Evolutionary conservation across 2,113 vertebrate species (phyloP).

Genomic region (Gallinago jamesoni): DNA sequence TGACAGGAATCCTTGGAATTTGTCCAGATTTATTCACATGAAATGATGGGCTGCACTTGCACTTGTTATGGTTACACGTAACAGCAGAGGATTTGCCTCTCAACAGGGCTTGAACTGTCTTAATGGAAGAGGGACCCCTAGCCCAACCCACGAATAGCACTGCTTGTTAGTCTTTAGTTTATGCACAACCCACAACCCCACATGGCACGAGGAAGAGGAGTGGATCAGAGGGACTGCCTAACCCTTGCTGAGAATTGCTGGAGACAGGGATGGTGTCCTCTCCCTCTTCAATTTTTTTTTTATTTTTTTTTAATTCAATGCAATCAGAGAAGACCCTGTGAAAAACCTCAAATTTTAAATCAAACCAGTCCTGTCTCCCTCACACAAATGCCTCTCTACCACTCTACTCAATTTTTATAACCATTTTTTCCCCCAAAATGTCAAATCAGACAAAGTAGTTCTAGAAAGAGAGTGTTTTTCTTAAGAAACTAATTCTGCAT

Average conservation of each 20-base stretch:
- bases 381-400: background rate
- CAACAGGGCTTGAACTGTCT: background rate
- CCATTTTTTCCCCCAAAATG: background rate
- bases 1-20: conserved; percentile 14
- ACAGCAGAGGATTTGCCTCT: background rate
- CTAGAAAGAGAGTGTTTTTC: background rate
- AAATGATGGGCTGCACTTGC: background rate
- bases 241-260: background rate
- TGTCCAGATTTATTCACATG: background rate
- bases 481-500: background rate
- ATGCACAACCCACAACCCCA: background rate
- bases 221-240: background rate
- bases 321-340: background rate
- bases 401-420: background rate
- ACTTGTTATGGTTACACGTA: background rate
- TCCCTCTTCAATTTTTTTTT: background rate
- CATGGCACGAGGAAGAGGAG: fast-evolving
- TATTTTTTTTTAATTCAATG: too few species aligned
- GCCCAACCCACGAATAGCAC: background rate
- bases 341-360: background rate
- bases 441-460: background rate
- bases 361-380: background rate
- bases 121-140: background rate
- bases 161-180: background rate
- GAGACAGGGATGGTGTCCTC: background rate